phyloP scores from a whole-genome alignment of 2,113 vertebrate genomes.

The Noturus placidus region DNA sequence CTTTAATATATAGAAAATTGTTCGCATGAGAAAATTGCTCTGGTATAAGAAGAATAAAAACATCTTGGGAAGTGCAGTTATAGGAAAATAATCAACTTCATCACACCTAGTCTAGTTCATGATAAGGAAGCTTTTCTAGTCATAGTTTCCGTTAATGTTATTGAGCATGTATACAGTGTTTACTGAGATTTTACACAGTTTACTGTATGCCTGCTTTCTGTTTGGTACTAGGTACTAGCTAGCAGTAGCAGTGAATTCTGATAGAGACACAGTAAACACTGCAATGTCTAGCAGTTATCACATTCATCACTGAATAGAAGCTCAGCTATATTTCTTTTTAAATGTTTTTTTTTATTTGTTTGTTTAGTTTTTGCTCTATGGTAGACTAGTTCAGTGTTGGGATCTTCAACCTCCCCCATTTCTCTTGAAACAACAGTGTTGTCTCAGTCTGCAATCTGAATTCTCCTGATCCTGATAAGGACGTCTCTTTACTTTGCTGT shows the following conservation, averaged over 20 bases:
- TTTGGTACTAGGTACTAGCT: not conserved
- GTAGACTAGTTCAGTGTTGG: not conserved
- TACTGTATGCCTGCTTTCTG: not conserved
- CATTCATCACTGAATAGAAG: not conserved
- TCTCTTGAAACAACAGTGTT: not conserved
- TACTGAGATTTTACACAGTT: not conserved
- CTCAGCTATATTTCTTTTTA: not conserved
- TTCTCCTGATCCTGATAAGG: constrained; percentile 57
- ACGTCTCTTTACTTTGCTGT: not conserved
- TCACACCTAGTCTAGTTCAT: not conserved
- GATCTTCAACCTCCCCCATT: not conserved
- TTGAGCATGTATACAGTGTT: not conserved
- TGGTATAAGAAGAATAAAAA: not conserved
- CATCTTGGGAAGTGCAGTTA: not conserved
- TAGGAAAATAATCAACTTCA: not conserved
- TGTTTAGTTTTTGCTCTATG: not conserved
- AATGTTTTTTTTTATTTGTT: not conserved
- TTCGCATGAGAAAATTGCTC: not conserved
- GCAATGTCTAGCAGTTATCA: not conserved
- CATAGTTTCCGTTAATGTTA: not conserved
- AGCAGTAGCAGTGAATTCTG: not conserved
- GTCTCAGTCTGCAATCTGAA: constrained; percentile 51
- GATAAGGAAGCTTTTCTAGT: not conserved
- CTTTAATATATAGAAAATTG: not conserved
- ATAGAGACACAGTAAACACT: not conserved